These are phyloP conservation scores for Lingula anatina DNA, from an alignment of 2,888 invertebrate genomes.

Conservation along the genomic window DNA sequence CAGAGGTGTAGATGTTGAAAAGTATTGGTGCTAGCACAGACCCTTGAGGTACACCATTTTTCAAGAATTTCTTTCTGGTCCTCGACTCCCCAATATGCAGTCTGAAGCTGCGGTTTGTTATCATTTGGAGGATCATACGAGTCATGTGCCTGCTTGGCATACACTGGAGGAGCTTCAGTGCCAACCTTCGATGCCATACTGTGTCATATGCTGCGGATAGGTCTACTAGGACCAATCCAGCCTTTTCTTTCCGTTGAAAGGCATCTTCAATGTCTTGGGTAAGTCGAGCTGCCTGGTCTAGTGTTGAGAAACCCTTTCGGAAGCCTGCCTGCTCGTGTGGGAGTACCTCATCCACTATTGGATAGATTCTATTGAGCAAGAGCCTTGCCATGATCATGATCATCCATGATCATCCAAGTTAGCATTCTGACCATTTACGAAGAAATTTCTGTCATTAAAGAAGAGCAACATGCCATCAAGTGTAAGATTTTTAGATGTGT, in stretches of 20 bases:
- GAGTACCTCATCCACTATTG: not conserved
- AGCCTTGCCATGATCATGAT: too few species aligned
- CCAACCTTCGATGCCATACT: not conserved
- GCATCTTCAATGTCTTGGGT: not conserved
- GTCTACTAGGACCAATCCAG: not conserved
- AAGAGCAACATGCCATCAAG: too few species aligned
- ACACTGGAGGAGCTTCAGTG: not conserved
- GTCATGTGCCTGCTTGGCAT: not conserved
- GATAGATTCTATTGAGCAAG: not conserved
- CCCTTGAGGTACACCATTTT: too few species aligned
- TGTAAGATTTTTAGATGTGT: too few species aligned
- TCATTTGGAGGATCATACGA: not conserved
- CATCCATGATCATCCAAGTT: too few species aligned
- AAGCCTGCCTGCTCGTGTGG: not conserved
- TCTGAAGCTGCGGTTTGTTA: not conserved
- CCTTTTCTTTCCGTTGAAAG: not conserved
- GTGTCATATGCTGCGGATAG: not conserved
- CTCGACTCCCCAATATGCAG: not conserved
- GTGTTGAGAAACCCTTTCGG: not conserved
- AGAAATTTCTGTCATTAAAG: too few species aligned
- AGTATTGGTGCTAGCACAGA: not conserved
- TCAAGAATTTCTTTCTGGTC: not conserved
- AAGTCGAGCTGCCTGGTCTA: not conserved
- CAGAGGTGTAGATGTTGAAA: not conserved
- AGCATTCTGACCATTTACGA: too few species aligned